Evolutionary conservation across 2,888 invertebrate genomes (phyloP).

Genomic region (Lochmaea capreae): DNA sequence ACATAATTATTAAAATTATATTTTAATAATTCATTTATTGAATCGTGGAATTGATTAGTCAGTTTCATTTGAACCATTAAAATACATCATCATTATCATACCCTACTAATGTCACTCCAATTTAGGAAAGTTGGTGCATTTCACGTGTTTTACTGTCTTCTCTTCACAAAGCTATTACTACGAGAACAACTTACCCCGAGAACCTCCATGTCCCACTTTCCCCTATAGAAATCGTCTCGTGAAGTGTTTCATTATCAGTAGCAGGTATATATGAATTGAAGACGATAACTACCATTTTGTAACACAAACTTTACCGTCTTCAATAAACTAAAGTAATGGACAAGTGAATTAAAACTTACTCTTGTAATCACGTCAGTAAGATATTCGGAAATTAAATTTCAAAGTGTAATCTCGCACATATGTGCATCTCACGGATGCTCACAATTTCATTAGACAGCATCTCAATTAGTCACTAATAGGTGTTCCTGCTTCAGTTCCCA

Average conservation of each 20-base stretch:
- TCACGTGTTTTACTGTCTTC: no score
- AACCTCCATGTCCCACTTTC: neutral
- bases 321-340: constrained; percentile 16
- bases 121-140: no score
- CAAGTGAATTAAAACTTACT: constrained; percentile 26
- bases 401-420: constrained; percentile 30
- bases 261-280: neutral
- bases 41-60: no score
- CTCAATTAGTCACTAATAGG: constrained; percentile 34
- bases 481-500: constrained; percentile 27
- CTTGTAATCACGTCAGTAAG: constrained; percentile 24
- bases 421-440: constrained; percentile 32
- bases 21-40: no score
- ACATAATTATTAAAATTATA: no score
- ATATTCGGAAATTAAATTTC: constrained; percentile 31
- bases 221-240: neutral
- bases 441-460: constrained; percentile 35
- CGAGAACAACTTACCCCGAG: no score
- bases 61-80: no score
- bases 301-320: neutral
- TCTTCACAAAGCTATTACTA: no score
- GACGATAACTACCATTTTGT: neutral
- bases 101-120: no score
- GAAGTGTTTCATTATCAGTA: neutral
- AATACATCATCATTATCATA: no score